Evolutionary conservation across 2,113 vertebrate genomes (phyloP).

Genomic region (Brachirus orientalis): DNA sequence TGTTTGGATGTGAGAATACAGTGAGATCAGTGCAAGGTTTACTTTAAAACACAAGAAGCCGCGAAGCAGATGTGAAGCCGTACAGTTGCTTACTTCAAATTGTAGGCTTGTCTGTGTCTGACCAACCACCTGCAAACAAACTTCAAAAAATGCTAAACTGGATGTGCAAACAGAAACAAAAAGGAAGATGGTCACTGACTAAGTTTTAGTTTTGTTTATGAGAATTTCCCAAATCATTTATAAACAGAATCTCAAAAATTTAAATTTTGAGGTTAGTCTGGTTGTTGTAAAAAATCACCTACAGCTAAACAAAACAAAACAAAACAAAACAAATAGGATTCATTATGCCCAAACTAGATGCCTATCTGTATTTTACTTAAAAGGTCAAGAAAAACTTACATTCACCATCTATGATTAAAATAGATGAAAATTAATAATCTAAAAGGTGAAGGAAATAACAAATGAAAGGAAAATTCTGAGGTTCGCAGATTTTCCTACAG

Average conservation of each 20-base stretch:
- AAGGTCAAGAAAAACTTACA: not conserved
- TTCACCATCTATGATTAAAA: not conserved
- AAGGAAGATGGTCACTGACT: not conserved
- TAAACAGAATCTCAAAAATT: not conserved
- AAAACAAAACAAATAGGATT: no score
- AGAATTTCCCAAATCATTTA: not conserved
- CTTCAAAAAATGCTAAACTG: not conserved
- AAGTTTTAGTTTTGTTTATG: not conserved
- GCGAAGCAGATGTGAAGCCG: not conserved
- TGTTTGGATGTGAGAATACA: not conserved
- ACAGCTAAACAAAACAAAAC: no score
- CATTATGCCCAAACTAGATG: no score
- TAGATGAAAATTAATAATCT: not conserved
- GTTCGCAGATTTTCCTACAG: no score
- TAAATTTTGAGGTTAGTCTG: no score
- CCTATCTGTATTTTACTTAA: no score
- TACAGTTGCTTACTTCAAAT: not conserved
- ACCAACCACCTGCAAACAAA: no score
- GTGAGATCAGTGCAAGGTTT: constrained; percentile 6
- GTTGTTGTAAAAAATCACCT: no score
- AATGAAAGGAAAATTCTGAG: not conserved
- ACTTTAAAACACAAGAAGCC: constrained; percentile 14
- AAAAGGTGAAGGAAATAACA: not conserved
- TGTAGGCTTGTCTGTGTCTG: not conserved
- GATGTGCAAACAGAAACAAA: no score